These are phyloP conservation scores for Macrotus californicus DNA, from an alignment of 2,113 vertebrate species.

Conservation along the genomic window DNA sequence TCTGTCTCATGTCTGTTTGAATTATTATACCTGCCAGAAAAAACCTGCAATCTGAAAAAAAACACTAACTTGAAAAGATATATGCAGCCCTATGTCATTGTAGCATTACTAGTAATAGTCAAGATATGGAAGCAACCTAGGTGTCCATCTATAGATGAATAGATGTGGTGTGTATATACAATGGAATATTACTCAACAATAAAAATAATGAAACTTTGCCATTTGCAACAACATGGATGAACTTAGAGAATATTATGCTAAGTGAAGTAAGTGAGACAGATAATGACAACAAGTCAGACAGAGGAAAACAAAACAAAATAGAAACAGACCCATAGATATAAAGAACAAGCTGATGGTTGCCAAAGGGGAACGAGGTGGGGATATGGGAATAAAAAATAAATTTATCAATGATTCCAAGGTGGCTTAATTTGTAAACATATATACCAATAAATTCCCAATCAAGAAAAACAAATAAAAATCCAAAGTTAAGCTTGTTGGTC, in stretches of 20 bases:
- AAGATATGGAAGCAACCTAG: not conserved
- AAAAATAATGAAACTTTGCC: not conserved
- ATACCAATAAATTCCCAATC: not conserved
- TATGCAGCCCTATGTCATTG: not conserved
- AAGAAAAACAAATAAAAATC: not conserved
- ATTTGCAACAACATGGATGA: not conserved
- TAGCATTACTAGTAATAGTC: not conserved
- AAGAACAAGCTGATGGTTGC: not conserved
- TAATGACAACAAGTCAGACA: not conserved
- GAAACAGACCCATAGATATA: not conserved
- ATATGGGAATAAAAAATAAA: not conserved
- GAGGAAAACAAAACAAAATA: not conserved
- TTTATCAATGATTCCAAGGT: not conserved
- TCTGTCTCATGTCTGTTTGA: no score
- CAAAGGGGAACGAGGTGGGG: not conserved
- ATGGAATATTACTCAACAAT: not conserved
- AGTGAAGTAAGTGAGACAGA: not conserved
- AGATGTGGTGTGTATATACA: not conserved
- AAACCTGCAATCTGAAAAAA: not conserved
- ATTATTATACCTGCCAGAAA: not conserved
- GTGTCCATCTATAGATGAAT: not conserved
- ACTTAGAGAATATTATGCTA: not conserved
- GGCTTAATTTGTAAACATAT: not conserved
- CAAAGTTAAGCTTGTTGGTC: constrained; percentile 1
- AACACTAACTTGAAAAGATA: not conserved